A percentile compares a stretch with the other conserved stretches of the same genome.
Evolutionary conservation across 2,113 vertebrate species (phyloP).

Genomic region (Mungos mungo): DNA sequence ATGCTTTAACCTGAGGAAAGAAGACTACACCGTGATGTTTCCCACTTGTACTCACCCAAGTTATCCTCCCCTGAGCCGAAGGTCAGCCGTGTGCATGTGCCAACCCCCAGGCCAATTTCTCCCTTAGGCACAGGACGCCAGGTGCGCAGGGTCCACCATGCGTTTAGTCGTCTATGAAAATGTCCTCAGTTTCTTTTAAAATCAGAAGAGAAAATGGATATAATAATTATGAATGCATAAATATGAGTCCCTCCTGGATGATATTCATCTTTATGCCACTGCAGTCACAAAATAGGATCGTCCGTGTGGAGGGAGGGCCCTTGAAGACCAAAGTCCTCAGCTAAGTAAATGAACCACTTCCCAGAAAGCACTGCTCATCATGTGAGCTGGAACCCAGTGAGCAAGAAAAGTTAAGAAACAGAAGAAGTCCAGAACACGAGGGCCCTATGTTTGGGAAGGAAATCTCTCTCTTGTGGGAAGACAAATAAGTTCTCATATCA

Average conservation of each 20-base stretch:
- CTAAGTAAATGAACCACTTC: not conserved
- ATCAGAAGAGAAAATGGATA: not conserved
- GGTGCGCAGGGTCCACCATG: not conserved
- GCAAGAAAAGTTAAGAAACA: not conserved
- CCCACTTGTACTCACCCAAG: not conserved
- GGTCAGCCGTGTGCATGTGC: not conserved
- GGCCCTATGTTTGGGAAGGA: not conserved
- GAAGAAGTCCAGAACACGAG: not conserved
- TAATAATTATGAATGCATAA: not conserved
- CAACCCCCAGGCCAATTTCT: not conserved
- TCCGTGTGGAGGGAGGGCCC: not conserved
- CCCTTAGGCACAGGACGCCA: not conserved
- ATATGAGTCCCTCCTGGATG: not conserved
- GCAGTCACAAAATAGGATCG: not conserved
- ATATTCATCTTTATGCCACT: not conserved
- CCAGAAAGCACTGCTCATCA: not conserved
- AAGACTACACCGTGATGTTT: not conserved
- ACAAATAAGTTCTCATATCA: not conserved
- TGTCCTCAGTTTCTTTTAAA: not conserved
- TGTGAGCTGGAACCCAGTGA: not conserved
- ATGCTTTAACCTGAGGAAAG: not conserved
- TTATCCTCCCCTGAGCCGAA: not conserved
- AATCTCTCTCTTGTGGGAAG: not conserved
- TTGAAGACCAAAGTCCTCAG: not conserved
- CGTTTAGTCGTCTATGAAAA: not conserved